Evolutionary conservation across 2,113 vertebrate species (phyloP).

Genomic region (Physeter macrocephalus): DNA sequence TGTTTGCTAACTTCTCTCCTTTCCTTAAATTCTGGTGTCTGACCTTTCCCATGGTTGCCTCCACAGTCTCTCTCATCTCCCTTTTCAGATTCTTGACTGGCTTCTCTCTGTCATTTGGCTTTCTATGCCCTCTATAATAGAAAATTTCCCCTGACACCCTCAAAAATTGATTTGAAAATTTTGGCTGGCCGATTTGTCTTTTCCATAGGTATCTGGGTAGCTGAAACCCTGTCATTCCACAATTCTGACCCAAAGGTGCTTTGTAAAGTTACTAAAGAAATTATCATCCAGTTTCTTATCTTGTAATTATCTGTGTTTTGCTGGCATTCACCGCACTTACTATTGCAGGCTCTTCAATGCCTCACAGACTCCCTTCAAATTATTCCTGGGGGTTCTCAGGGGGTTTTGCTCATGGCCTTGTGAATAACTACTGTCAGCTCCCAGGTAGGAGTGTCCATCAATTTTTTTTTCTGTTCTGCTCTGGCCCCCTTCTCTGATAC

Average conservation of each 20-base stretch:
- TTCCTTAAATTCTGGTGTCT: neutral
- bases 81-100: neutral
- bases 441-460: conserved; percentile 27
- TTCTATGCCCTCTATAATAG: neutral
- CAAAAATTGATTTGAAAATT: neutral
- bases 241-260: neutral
- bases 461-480: conserved; percentile 22
- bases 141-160: neutral
- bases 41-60: neutral
- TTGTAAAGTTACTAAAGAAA: neutral
- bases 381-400: conserved; percentile 7
- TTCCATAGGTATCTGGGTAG: neutral
- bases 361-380: neutral
- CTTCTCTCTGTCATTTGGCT: conserved; percentile 29
- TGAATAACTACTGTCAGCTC: conserved; percentile 10
- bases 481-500: neutral
- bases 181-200: neutral
- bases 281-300: neutral
- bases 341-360: neutral
- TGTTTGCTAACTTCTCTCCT: neutral
- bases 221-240: neutral
- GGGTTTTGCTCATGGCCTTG: neutral
- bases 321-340: neutral
- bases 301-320: neutral
- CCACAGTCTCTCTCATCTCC: neutral